Conservation (phyloP, 2,888 invertebrate species). For the Lasioglossum leucozonium region DNA sequence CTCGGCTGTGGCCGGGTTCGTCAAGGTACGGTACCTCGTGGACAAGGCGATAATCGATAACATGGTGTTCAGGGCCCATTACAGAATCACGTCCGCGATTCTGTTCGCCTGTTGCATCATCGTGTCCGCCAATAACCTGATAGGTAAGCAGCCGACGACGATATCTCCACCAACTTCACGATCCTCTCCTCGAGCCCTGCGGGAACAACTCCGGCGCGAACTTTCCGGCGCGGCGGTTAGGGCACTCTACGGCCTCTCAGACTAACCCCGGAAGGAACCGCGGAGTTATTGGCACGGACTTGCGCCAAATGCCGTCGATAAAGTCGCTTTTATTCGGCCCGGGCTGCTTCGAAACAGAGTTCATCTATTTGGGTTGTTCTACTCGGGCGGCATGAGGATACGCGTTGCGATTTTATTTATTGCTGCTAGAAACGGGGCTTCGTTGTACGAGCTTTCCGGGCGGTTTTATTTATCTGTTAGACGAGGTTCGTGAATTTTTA, state of each 20-base stretch:
- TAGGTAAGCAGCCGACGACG: conserved; percentile 87
- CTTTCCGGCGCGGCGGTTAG: neutral
- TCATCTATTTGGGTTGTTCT: neutral
- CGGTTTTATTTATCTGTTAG: neutral
- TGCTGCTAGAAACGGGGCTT: no score
- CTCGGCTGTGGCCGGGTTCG: conserved; percentile 95
- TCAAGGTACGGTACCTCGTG: conserved; percentile 94
- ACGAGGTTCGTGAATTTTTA: neutral
- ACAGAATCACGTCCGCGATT: conserved; percentile 94
- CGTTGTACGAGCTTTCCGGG: no score
- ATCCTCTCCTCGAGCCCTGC: neutral
- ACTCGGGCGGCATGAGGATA: neutral
- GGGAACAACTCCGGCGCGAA: neutral
- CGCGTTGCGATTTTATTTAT: no score
- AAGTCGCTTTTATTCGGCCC: neutral
- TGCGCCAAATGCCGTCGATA: neutral
- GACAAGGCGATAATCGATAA: conserved; percentile 96
- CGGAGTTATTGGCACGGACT: neutral
- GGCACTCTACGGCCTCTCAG: neutral
- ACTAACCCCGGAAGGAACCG: neutral
- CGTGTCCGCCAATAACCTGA: conserved; percentile 95
- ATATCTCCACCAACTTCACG: neutral
- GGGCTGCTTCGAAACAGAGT: neutral
- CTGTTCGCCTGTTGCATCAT: conserved; percentile 94
- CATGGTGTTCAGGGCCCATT: conserved; percentile 95